These are phyloP conservation scores for Oikopleura dioica DNA, from an alignment of 23 tunicate species.

Conservation along the genomic window DNA sequence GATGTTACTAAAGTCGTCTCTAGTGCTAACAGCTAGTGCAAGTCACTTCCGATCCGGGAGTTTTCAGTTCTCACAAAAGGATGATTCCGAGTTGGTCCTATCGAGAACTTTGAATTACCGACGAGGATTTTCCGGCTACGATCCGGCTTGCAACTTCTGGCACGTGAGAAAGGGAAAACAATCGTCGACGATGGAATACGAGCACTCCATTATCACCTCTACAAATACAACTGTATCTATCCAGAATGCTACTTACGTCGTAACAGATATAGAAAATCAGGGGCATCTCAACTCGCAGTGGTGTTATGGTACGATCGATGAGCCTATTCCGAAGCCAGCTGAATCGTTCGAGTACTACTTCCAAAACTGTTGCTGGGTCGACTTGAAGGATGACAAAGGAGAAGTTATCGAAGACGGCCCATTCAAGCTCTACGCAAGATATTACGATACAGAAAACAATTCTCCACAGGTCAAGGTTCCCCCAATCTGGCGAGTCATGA, in stretches of 20 bases:
- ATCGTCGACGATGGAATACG: not conserved
- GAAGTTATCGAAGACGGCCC: not conserved
- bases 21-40: not conserved
- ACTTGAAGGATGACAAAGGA: slow-evolving; percentile 4
- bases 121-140: slow-evolving; percentile 6
- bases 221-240: not conserved
- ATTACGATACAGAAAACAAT: not conserved
- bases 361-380: slow-evolving; percentile 13
- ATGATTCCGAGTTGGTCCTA: not conserved
- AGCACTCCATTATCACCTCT: not conserved
- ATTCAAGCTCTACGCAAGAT: slow-evolving; percentile 5
- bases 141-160: not conserved
- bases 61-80: slow-evolving; percentile 2
- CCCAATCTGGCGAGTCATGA: not conserved
- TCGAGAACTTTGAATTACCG: not conserved
- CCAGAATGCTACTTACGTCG: not conserved
- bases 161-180: not conserved
- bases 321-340: not conserved
- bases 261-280: not conserved
- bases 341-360: slow-evolving; percentile 10
- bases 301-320: not conserved
- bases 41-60: not conserved
- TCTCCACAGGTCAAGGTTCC: not conserved
- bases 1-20: not conserved
- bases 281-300: not conserved